Evolutionary conservation across 2,888 invertebrate genomes (phyloP), one percentile per base, ranked within the genome.

Genomic region (Thyatira batis): DNA sequence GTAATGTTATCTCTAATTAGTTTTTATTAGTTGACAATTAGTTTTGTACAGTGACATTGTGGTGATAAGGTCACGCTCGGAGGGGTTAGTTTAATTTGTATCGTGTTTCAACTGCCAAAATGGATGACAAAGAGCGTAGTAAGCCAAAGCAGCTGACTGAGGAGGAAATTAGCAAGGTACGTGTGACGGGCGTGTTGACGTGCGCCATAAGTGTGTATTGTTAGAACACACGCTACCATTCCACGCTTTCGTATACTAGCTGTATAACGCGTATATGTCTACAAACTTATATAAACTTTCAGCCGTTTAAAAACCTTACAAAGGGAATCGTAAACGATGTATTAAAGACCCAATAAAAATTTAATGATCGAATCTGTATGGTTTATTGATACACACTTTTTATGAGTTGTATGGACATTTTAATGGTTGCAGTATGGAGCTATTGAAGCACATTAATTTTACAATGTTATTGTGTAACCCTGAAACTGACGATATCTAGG

Each of bases 121-220:
- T 85, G 83, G 79, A 82, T 63, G 85, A 83, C 60, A 76, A 71
- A 54, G 82, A 82, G 53, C 64, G 71, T 53, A 69, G 69, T 51
- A 80, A 84, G 59, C 73, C 84, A 11, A 87, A 84, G 57, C 81
- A 84, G 61, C 64, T 90, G 64, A 88, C 88, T 25, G 91, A 91
- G 63, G 91, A 91, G 69, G 90, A 91, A 58, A 91, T 91, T 55
- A 88, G 75, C 65, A 82, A 84, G 87, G 90, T 88, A 73, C 67
- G 87, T 85, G 51, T 53, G 49, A 46, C 48, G 46, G 20, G 57
- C 49, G 33, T 50, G 33, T 50, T 11, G 43, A 39, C 11, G 52
- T 23, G 49, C 45, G 51, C 49, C 54, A 50, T 23, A 46, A 39
- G 20, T 39, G 39, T 39, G 17, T 17, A 13, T 8, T 39, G 39